Percentiles rank a stretch among this genome's conserved stretches.
phyloP scores from a whole-genome alignment of 2,113 vertebrate species.

The Platichthys flesus region DNA sequence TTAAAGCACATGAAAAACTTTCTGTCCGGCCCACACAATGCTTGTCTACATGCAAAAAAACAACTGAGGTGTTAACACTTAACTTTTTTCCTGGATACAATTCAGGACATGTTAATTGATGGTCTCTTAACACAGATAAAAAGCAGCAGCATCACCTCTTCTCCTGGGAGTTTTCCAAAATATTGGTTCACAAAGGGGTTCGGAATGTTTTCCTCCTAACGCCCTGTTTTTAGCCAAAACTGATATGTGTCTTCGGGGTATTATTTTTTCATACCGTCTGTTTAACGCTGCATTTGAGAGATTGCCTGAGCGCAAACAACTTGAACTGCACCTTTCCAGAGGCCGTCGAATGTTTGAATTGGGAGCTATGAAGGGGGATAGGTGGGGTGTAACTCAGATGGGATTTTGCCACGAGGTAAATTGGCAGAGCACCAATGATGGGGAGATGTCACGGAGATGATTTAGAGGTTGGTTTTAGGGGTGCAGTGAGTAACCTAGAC shows the following conservation, averaged over 20 bases:
- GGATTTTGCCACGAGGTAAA: conserved; percentile 77
- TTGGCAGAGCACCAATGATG: conserved; percentile 79
- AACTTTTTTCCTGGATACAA: conserved; percentile 39
- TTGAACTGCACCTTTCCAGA: conserved; percentile 77
- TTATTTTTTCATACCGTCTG: conserved; percentile 55
- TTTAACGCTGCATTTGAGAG: conserved; percentile 72
- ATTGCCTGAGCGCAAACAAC: conserved; percentile 69
- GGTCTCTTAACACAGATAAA: conserved; percentile 34
- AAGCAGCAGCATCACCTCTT: conserved; percentile 27
- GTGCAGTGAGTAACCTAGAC: conserved; percentile 72
- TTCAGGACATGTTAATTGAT: conserved; percentile 36
- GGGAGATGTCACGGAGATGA: conserved; percentile 73
- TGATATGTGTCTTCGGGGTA: conserved; percentile 73
- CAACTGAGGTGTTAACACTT: conserved; percentile 22
- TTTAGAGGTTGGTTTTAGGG: conserved; percentile 76
- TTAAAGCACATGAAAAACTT: conserved; percentile 14
- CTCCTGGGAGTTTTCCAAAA: conserved; percentile 52
- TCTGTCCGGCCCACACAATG: neutral
- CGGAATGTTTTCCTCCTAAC: conserved; percentile 63
- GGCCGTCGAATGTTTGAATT: conserved; percentile 73
- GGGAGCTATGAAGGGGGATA: conserved; percentile 69
- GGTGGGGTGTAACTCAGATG: conserved; percentile 68
- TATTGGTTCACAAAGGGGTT: conserved; percentile 62
- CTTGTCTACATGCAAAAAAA: conserved; percentile 7
- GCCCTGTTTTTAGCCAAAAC: conserved; percentile 74